Evolutionary conservation across 2,113 vertebrate genomes (phyloP), one percentile per base, ranked within the genome.

Genomic region (Anolis sagrei): DNA sequence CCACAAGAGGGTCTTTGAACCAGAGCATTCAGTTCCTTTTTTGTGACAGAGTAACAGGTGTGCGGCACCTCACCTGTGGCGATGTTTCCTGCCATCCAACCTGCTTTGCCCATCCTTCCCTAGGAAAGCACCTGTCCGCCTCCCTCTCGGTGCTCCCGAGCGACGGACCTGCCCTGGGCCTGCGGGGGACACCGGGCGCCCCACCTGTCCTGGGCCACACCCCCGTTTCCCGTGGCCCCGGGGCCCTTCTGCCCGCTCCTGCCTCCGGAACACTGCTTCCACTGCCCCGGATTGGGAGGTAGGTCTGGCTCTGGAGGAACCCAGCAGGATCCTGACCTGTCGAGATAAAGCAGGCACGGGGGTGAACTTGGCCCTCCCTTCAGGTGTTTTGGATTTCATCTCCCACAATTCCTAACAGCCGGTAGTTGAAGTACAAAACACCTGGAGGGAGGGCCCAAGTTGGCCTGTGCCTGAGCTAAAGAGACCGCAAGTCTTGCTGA

Each of bases 211-310:
- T 94, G 93, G 94, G 86, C 93, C 75, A 77, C 91, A 61, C 89
- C 93, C 23, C 84, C 93, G 21, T 79, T 92, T 64, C 76, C 92
- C 19, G 44, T 93, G 89, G 88, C 93, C 49, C 83, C 93, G 11
- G 90, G 91, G 13, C 61, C 93, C 58, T 90, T 93, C 11, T 94
- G 91, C 75, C 92, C 79, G 32, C 87, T 93, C 58, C 85, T 95
- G 0, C 92, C 90, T 58, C 94, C 91, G 75, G 92, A 93, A 70
- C 74, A 92, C 86, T 54, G 90, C 44, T 77, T 89, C 54, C 84
- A 90, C 34, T 79, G 92, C 36, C 90, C 91, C 58, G 80, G 91
- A 14, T 90, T 92, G 44, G 77, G 88, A 85, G 94, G 94, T 95
- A 85, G 83, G 92, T n/a, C n/a, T 13, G 32, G 58, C 29, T 29